Percentiles rank a stretch among this genome's conserved stretches.
These are phyloP conservation scores for Pelecanoides urinatrix DNA, from an alignment of 2,113 vertebrate genomes.

Conservation along the genomic window DNA sequence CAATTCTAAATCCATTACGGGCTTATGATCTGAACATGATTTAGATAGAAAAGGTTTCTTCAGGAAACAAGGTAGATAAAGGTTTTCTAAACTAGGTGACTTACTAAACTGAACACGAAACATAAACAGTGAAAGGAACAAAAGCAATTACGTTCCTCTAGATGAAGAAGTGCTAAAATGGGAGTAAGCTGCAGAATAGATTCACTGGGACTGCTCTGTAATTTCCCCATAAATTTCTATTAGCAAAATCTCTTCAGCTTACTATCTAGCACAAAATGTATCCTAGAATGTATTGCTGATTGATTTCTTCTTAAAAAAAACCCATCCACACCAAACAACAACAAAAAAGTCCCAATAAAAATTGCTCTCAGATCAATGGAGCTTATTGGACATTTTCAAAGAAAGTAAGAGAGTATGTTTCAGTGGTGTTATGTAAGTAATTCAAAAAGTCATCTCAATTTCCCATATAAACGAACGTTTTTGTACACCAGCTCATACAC, in stretches of 20 bases:
- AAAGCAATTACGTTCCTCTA: slow-evolving; percentile 23
- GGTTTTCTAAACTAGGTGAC: slow-evolving; percentile 55
- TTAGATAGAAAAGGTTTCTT: slow-evolving; percentile 53
- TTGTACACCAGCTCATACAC: neutral
- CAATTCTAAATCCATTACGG: slow-evolving; percentile 52
- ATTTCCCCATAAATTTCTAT: slow-evolving; percentile 30
- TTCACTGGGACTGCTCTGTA: slow-evolving; percentile 15
- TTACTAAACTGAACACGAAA: slow-evolving; percentile 54
- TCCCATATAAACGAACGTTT: neutral
- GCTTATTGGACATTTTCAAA: neutral
- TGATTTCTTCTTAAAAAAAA: neutral
- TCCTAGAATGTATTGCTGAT: neutral
- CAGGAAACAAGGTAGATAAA: slow-evolving; percentile 46
- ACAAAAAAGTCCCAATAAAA: neutral
- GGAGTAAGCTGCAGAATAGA: neutral
- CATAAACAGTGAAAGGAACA: slow-evolving; percentile 45
- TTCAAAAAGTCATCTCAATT: neutral
- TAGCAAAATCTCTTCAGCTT: neutral
- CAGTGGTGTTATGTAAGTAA: neutral
- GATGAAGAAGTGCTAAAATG: slow-evolving; percentile 11
- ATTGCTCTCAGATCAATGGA: neutral
- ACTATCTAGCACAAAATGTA: neutral
- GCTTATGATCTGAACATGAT: slow-evolving; percentile 55
- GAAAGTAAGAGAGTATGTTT: neutral
- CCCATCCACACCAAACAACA: neutral